Evolutionary conservation across 2,797 vertebrate species (phyloP).

Genomic region (Esox lucius): DNA sequence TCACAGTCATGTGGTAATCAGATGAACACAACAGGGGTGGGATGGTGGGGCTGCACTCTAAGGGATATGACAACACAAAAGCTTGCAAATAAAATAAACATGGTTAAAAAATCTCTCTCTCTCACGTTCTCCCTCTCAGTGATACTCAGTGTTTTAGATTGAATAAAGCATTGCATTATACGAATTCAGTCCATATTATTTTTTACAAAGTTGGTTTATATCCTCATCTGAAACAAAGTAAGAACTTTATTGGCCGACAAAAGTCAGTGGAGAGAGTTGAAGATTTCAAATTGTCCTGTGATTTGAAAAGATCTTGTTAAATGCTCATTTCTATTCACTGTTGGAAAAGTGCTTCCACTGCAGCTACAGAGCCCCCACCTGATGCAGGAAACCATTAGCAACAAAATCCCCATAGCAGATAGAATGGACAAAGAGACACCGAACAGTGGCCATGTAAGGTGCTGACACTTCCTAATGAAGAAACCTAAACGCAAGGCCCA

Average conservation of each 20-base stretch:
- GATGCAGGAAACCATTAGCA: conserved; percentile 12
- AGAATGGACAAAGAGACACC: conserved; percentile 10
- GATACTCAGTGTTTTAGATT: not conserved
- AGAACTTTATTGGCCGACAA: not conserved
- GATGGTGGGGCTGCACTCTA: not conserved
- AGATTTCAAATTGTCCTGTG: not conserved
- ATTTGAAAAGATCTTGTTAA: not conserved
- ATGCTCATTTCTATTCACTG: not conserved
- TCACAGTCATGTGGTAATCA: not conserved
- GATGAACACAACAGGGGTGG: not conserved
- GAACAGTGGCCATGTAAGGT: not conserved
- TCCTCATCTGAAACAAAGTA: not conserved
- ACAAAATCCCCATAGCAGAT: conserved; percentile 2
- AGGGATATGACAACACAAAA: not conserved
- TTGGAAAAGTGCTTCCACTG: not conserved
- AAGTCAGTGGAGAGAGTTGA: not conserved
- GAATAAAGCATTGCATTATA: not conserved
- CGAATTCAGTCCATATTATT: not conserved
- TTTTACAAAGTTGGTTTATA: not conserved
- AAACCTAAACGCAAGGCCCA: conserved; percentile 19
- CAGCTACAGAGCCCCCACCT: conserved; percentile 8
- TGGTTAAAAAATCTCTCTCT: not conserved
- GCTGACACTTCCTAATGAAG: conserved; percentile 15
- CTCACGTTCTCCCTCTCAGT: not conserved
- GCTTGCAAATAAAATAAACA: not conserved